Base-by-base conservation (phyloP, 2,797 vertebrate genomes). In the Cercopithecus diana region DNA sequence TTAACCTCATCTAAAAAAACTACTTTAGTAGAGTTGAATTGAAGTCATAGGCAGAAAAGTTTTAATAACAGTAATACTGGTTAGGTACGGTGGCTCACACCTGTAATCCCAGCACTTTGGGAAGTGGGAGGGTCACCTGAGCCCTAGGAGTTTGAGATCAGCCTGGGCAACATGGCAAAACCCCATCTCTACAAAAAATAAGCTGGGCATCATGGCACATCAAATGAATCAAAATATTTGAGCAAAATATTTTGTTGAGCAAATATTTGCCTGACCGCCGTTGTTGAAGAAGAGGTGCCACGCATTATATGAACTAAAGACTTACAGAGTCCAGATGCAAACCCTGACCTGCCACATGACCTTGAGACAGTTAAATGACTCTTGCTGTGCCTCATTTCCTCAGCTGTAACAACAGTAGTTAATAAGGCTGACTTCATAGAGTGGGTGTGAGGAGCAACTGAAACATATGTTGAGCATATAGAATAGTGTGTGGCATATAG, bases 1-100 rank as follows among this genome's bases (percentile, higher is more conserved):
- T 86, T 79, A 55, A 70, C 17, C 0, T 58, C 52, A 48, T 58
- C 41, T 48, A 58, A 81, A 52, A 82, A 52, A 43, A 75, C 30
- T 55, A 67, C n/a, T 80, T 80, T 58, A 36, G 33, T 86, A 36
- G 39, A 45, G 8, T 43, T 2, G 0, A 84, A 48, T 24, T 83
- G 79, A 67, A 64, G 45, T 84, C 70, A 94, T 64, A 84, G 17
- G 24, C 57, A 76, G 48, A 77, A 94, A 84, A 24, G 6, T 94
- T 76, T 45, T 87, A 45, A 87, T 13, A 61, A 61, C 30, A 33
- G 7, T 61, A 61, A 61, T 61, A 61, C 33, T 61, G 58, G 58
- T 28, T 61, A 61, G 58, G 5, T 33, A 3, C 2, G 0, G 28
- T 33, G 28, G 1, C 58, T 30, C 13, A 3, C 58, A 33, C 28